Percentiles rank a stretch among this genome's conserved stretches.
Conservation (phyloP, 2,888 invertebrate genomes). For the Lobophora halterata region DNA sequence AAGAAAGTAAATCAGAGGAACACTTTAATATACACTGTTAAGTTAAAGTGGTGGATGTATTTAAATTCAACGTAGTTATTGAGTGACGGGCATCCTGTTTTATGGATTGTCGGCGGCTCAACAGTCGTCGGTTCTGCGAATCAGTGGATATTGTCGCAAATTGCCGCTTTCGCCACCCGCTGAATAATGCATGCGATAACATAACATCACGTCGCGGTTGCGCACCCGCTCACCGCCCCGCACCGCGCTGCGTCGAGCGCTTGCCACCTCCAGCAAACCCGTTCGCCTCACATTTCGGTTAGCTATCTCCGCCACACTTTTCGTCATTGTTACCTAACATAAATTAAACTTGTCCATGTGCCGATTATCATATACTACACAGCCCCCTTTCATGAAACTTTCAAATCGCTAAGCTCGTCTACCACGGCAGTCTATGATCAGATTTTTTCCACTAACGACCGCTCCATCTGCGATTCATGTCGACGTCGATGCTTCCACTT, state of each 20-base stretch:
- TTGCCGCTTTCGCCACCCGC: constrained; percentile 78
- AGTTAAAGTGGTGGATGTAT: constrained; percentile 47
- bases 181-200: constrained; percentile 80
- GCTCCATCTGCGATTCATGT: too few relatives aligned
- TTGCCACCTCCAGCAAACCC: constrained; percentile 40
- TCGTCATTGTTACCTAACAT: constrained; percentile 52
- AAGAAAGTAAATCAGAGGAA: too few relatives aligned
- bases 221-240: constrained; percentile 36
- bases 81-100: constrained; percentile 75
- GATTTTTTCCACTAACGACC: constrained; percentile 22
- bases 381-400: constrained; percentile 42
- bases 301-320: constrained; percentile 42
- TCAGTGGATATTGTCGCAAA: constrained; percentile 79
- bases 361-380: constrained; percentile 48
- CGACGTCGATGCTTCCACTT: constrained; percentile 8
- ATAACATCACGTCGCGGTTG: constrained; percentile 71
- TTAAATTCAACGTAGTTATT: constrained; percentile 70
- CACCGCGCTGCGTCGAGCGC: constrained; percentile 32
- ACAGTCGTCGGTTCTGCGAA: constrained; percentile 73
- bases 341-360: constrained; percentile 49
- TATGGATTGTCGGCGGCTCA: constrained; percentile 70
- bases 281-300: constrained; percentile 49
- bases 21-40: too few relatives aligned
- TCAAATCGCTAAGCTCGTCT: constrained; percentile 35
- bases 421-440: constrained; percentile 4